These are phyloP conservation scores for Amiota minor DNA, from an alignment of 2,888 invertebrate species.

Conservation along the genomic window DNA sequence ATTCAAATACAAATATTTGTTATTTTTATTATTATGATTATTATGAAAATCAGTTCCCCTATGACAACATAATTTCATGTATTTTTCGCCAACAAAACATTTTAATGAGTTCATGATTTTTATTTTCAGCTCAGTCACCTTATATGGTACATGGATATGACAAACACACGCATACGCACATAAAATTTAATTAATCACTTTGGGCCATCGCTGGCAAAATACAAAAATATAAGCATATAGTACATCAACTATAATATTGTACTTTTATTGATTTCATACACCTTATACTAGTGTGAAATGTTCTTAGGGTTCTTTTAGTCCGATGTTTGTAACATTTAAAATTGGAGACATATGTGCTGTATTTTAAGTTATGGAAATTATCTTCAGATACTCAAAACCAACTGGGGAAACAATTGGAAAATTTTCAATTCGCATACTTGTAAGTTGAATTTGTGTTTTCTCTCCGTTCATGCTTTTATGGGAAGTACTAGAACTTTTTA, in stretches of 20 bases:
- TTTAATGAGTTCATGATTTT: constrained; percentile 30
- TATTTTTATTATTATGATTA: neutral
- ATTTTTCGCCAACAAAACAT: constrained; percentile 21
- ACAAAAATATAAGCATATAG: neutral
- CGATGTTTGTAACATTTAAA: neutral
- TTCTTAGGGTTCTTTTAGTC: neutral
- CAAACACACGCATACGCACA: constrained; percentile 14
- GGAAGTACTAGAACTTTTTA: no score
- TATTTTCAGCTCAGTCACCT: constrained; percentile 30
- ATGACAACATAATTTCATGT: neutral
- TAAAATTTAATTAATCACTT: constrained; percentile 27
- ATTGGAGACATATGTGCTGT: no score
- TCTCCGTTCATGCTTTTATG: no score
- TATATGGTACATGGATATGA: neutral
- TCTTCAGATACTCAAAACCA: no score
- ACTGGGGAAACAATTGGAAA: no score
- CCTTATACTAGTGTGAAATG: neutral
- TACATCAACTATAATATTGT: neutral
- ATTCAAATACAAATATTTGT: neutral
- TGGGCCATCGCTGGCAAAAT: constrained; percentile 12
- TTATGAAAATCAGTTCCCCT: neutral
- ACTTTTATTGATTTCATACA: neutral
- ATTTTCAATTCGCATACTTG: no score
- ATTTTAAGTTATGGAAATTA: no score
- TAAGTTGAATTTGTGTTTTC: no score